phyloP scores from a whole-genome alignment of 2,888 invertebrate species.

The Tenthredo scrophulariae region DNA sequence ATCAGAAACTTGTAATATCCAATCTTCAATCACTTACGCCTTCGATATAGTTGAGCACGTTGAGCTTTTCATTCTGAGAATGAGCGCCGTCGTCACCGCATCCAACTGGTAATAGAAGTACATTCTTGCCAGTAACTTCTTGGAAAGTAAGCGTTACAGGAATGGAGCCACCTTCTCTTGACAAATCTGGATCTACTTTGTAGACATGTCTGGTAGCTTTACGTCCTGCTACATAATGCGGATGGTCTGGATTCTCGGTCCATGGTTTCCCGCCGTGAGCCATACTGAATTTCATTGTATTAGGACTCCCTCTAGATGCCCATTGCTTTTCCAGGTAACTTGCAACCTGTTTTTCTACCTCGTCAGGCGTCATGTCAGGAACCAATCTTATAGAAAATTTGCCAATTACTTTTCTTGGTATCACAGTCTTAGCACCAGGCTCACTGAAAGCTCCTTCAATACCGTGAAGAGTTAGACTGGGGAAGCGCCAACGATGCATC shows the following conservation, averaged over 20 bases:
- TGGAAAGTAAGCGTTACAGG: slow-evolving; percentile 97
- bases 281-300: slow-evolving; percentile 87
- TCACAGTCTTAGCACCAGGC: slow-evolving; percentile 96
- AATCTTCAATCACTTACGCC: slow-evolving; percentile 84
- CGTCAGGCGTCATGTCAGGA: slow-evolving; percentile 93
- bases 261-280: slow-evolving; percentile 92
- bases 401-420: slow-evolving; percentile 94
- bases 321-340: slow-evolving; percentile 89
- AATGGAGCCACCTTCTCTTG: slow-evolving; percentile 98
- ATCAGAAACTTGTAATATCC: slow-evolving; percentile 29
- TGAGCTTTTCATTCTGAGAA: slow-evolving; percentile 98
- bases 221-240: slow-evolving; percentile 94
- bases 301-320: slow-evolving; percentile 90
- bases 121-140: slow-evolving; percentile 95
- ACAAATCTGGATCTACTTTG: slow-evolving; percentile 94
- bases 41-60: slow-evolving; percentile 94
- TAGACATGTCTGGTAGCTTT: slow-evolving; percentile 92
- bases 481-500: slow-evolving; percentile 97
- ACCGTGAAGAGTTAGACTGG: slow-evolving; percentile 96
- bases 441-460: slow-evolving; percentile 97
- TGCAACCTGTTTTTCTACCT: slow-evolving; percentile 89
- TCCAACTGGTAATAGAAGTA: slow-evolving; percentile 96
- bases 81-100: slow-evolving; percentile 98
- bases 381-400: slow-evolving; percentile 98
- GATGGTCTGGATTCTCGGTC: slow-evolving; percentile 95